Evolutionary conservation across 2,113 vertebrate genomes (phyloP).

Genomic region (Ia io): DNA sequence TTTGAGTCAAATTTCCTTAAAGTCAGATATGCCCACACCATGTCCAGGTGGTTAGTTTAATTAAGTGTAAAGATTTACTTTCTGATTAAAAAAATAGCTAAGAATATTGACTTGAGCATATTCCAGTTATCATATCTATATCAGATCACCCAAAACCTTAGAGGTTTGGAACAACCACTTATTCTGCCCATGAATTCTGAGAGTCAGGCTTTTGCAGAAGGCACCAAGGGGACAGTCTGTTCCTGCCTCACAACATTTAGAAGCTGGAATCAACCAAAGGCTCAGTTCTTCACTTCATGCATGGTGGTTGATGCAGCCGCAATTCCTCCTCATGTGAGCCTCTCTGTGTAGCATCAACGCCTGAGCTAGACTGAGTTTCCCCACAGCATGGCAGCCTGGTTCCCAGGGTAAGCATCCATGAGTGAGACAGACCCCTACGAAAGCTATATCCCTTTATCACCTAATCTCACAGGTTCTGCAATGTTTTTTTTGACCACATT

Average conservation of each 20-base stretch:
- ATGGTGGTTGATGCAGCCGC: too few species aligned
- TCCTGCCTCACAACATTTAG: background rate
- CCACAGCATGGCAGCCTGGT: background rate
- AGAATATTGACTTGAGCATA: background rate
- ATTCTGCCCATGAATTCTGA: background rate
- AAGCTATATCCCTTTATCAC: background rate
- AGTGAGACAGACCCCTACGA: background rate
- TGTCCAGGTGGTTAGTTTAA: background rate
- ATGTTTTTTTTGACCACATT: background rate
- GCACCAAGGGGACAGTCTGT: too few species aligned
- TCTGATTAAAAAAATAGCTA: background rate
- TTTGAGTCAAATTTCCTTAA: background rate
- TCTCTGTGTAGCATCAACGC: too few species aligned
- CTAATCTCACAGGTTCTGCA: background rate
- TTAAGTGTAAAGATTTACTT: background rate
- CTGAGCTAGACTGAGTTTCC: background rate
- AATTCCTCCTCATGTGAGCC: rapidly evolving
- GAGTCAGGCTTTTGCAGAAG: background rate
- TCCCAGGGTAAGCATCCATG: background rate
- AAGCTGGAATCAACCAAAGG: background rate
- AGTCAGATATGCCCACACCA: background rate
- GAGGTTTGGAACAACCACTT: background rate
- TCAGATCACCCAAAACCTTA: background rate
- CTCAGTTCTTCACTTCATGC: rapidly evolving
- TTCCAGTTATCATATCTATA: background rate